Conservation (phyloP, 2,797 vertebrate genomes). For the Pelodytes ibericus region DNA sequence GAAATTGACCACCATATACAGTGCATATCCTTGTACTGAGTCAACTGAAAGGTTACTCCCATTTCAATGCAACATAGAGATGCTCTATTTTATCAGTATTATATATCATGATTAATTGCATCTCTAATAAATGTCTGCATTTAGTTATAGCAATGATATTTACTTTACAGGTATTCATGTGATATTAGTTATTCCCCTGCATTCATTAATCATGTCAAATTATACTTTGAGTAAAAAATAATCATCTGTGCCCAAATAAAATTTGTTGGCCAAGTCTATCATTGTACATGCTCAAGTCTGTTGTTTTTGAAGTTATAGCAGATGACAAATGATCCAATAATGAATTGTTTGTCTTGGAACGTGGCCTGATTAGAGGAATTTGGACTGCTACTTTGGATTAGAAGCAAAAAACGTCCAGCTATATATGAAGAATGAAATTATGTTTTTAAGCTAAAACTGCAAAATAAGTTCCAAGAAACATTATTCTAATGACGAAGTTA, state of each 20-base stretch:
- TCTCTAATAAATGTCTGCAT: neutral
- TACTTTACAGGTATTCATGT: conserved; percentile 3
- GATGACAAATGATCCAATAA: conserved; percentile 46
- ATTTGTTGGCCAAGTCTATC: conserved; percentile 5
- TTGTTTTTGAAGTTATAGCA: conserved; percentile 16
- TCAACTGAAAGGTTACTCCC: too few relatives aligned
- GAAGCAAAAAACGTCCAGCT: conserved; percentile 5
- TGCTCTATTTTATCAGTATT: neutral
- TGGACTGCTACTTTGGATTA: conserved; percentile 15
- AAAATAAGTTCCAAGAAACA: neutral
- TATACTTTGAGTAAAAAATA: conserved; percentile 31
- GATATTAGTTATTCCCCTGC: conserved; percentile 1
- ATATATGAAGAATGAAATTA: conserved; percentile 1
- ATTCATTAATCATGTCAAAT: conserved; percentile 44
- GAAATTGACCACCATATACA: too few relatives aligned
- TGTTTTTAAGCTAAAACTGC: conserved; percentile 1
- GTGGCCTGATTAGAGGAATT: conserved; percentile 34
- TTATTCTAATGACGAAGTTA: neutral
- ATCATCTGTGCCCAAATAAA: conserved; percentile 18
- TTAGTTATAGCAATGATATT: neutral
- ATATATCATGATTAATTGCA: neutral
- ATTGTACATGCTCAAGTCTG: conserved; percentile 13
- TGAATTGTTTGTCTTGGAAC: conserved; percentile 30
- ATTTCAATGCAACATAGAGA: neutral
- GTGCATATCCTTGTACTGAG: too few relatives aligned